Conservation (phyloP, 1,140 invertebrate genomes). For the Lasioglossum albipes region DNA sequence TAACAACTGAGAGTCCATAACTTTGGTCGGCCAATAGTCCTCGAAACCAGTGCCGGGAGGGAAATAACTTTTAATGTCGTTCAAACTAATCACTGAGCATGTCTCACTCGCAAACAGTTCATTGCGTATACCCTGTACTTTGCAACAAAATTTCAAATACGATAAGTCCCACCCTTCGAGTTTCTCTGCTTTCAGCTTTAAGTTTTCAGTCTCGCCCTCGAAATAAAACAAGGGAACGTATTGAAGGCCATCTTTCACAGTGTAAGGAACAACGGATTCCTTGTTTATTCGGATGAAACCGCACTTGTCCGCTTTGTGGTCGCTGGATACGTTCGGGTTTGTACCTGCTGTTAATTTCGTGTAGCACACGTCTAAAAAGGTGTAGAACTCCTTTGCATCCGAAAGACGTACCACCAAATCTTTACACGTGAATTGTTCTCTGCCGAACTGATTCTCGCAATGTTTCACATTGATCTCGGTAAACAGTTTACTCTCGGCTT, state of each 20-base stretch:
- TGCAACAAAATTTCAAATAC: conserved; percentile 96
- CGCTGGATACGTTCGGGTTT: conserved; percentile 80
- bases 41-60: conserved; percentile 93
- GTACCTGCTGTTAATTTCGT: conserved; percentile 86
- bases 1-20: conserved; percentile 87
- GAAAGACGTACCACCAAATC: conserved; percentile 93
- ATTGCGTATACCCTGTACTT: conserved; percentile 94
- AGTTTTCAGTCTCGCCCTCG: conserved; percentile 94
- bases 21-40: conserved; percentile 94
- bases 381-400: conserved; percentile 94
- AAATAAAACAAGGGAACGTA: conserved; percentile 97
- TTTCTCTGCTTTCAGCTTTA: conserved; percentile 91
- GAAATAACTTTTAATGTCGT: conserved; percentile 94
- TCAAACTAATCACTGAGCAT: conserved; percentile 92
- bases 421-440: conserved; percentile 92
- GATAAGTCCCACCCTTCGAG: conserved; percentile 94
- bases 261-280: conserved; percentile 96
- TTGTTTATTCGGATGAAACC: conserved; percentile 97
- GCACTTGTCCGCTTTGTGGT: conserved; percentile 87
- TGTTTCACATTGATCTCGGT: conserved; percentile 97
- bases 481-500: conserved; percentile 92
- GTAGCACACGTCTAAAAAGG: conserved; percentile 93
- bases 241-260: conserved; percentile 89
- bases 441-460: conserved; percentile 93
- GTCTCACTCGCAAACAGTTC: conserved; percentile 94